Evolutionary conservation across 2,797 vertebrate genomes (phyloP), one percentile per base, ranked within the genome.

Genomic region (Xenopus petersii): DNA sequence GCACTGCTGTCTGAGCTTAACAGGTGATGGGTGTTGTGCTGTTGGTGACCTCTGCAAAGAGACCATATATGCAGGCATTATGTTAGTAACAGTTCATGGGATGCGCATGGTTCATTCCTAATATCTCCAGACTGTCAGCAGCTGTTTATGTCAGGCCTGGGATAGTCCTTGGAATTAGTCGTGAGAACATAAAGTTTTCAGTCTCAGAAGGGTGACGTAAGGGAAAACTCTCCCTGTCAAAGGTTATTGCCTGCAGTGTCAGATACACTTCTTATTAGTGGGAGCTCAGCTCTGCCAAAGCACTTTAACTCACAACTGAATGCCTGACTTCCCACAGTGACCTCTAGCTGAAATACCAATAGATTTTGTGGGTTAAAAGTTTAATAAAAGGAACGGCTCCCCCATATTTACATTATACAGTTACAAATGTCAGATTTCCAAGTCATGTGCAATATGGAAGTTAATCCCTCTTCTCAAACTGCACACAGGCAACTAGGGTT

Each of bases 101-200:
- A 70, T 70, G 58, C 73, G 58, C 63, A 51, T 73, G 54, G 69
- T 70, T 70, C 55, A 10, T 54, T 78, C 66, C 67, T 63, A 66
- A 48, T 68, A 63, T 48, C 26, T 73, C 61, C 66, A 78, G 64
- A 69, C 66, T 78, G 60, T 24, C 66, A 74, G 76, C 76, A 78
- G 71, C 77, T 73, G 76, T 74, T 65, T 59, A 24, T 73, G 33
- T 61, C 26, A 42, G 58, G 66, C 51, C 60, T 56, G 56, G 54
- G 76, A 74, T 54, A 49, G 62, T 17, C 30, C 66, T 65, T 65
- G 54, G 62, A 79, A 61, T 65, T 48, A 70, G 42, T 74, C 71
- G 62, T 79, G 77, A 74, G 77, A 79, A 79, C 77, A 74, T 61
- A 64, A 62, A 4, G 62, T 74, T 74, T 79, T 70, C 12, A 55